Percentiles rank a stretch among this genome's conserved stretches.
Conservation (phyloP, 2,113 vertebrate genomes). For the Coryphaenoides rupestris region DNA sequence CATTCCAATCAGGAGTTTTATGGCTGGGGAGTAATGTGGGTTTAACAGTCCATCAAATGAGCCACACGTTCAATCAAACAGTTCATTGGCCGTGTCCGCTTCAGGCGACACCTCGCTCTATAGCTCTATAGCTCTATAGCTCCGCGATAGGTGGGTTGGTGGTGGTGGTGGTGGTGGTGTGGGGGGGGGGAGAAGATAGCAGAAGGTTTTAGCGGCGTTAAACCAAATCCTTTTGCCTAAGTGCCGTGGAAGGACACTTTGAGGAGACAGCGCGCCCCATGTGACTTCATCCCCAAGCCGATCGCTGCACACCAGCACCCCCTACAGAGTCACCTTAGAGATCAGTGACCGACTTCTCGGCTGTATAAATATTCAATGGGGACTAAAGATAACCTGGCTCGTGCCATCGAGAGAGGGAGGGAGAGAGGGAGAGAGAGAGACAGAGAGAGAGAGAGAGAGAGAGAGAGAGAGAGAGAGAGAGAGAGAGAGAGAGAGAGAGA, state of each 20-base stretch:
- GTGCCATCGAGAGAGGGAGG: slow-evolving; percentile 24
- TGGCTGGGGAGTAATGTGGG: not conserved
- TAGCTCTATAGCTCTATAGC: no score
- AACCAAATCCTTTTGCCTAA: slow-evolving; percentile 46
- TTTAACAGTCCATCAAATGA: slow-evolving; percentile 13
- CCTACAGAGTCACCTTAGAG: slow-evolving; percentile 69
- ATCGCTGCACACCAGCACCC: slow-evolving; percentile 40
- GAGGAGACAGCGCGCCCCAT: slow-evolving; percentile 55
- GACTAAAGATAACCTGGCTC: slow-evolving; percentile 69
- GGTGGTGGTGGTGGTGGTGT: no score
- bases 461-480: slow-evolving; percentile 9
- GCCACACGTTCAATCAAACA: slow-evolving; percentile 17
- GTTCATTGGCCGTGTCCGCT: slow-evolving; percentile 17
- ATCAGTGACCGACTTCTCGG: slow-evolving; percentile 65
- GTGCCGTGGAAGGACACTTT: slow-evolving; percentile 53
- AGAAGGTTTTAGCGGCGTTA: slow-evolving; percentile 18
- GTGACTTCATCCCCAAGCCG: slow-evolving; percentile 47
- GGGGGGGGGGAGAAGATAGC: not conserved
- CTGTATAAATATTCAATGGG: slow-evolving; percentile 71
- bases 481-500: not conserved
- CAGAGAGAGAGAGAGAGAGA: not conserved
- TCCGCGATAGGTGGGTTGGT: no score
- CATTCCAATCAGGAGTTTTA: no score
- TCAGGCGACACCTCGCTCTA: slow-evolving; percentile 17
- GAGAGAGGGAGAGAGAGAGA: not conserved